These are phyloP conservation scores for Latrodectus hesperus DNA, from an alignment of 2,888 invertebrate genomes.

Conservation along the genomic window DNA sequence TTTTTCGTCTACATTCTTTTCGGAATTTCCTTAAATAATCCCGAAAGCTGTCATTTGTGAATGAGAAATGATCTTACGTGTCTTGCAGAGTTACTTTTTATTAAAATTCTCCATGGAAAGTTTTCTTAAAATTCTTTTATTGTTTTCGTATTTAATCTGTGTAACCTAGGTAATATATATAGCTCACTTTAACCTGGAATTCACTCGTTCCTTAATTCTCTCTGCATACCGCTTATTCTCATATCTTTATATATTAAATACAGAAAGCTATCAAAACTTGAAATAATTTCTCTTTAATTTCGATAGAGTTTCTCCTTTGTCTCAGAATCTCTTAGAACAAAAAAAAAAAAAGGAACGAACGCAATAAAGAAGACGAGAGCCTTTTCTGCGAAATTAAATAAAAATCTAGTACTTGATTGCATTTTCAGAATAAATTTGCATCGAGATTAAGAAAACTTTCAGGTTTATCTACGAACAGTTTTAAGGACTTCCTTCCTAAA, in stretches of 20 bases:
- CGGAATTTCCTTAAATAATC: no score
- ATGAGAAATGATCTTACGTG: slow-evolving; percentile 23
- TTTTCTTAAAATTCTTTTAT: slow-evolving; percentile 8
- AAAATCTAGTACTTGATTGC: slow-evolving; percentile 20
- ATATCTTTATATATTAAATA: no score
- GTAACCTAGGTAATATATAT: slow-evolving; percentile 19
- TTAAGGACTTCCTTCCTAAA: background rate
- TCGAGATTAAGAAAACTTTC: slow-evolving; percentile 14
- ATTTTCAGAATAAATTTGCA: slow-evolving; percentile 24
- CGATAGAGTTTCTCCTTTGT: slow-evolving; percentile 3
- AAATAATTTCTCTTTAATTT: slow-evolving; percentile 26
- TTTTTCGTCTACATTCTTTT: no score
- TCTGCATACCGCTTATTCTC: no score
- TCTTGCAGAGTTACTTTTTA: slow-evolving; percentile 13
- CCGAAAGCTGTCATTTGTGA: slow-evolving; percentile 1
- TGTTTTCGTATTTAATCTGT: slow-evolving; percentile 9
- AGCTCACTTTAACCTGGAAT: no score
- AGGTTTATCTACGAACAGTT: background rate
- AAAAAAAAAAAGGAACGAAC: background rate
- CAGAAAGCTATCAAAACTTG: slow-evolving; percentile 18
- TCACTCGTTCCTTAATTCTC: no score
- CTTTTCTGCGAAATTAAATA: slow-evolving; percentile 35
- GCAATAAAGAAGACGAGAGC: background rate
- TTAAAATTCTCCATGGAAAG: background rate
- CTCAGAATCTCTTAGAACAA: background rate